These are phyloP conservation scores for Aldabrachelys gigantea DNA, from an alignment of 2,113 vertebrate genomes.

Conservation along the genomic window DNA sequence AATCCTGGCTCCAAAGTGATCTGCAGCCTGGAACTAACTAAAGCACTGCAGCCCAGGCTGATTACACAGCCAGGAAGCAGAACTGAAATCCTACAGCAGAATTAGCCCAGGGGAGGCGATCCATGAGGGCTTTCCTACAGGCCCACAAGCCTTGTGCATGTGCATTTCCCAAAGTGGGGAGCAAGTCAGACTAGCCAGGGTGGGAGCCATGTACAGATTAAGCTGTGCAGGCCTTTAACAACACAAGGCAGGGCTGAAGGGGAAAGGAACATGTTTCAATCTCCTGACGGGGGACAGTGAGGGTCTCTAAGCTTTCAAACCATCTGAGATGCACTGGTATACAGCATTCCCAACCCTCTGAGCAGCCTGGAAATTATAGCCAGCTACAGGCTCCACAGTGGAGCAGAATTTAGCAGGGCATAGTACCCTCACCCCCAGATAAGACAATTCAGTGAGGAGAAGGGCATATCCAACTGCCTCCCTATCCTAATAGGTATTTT, in stretches of 20 bases:
- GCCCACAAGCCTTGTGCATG: fast-evolving
- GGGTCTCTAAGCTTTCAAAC: neutral
- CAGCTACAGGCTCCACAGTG: neutral
- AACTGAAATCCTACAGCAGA: neutral
- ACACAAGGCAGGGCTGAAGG: neutral
- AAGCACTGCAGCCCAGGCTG: neutral
- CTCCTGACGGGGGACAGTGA: neutral
- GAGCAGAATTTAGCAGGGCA: neutral
- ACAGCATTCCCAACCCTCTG: neutral
- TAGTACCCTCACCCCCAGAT: neutral
- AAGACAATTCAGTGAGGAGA: fast-evolving
- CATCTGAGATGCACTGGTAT: neutral
- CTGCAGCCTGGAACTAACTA: neutral
- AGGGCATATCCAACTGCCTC: neutral
- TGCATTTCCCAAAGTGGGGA: neutral
- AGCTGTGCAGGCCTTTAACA: neutral
- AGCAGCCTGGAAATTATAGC: neutral
- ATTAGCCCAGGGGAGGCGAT: neutral
- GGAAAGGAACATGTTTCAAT: neutral
- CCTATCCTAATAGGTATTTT: neutral
- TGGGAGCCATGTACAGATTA: neutral
- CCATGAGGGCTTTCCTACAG: fast-evolving
- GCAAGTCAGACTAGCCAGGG: neutral
- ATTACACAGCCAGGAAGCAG: fast-evolving
- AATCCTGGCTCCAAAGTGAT: neutral